These are phyloP conservation scores for Strigamia maritima DNA, from an alignment of 2,888 invertebrate species.

Conservation along the genomic window DNA sequence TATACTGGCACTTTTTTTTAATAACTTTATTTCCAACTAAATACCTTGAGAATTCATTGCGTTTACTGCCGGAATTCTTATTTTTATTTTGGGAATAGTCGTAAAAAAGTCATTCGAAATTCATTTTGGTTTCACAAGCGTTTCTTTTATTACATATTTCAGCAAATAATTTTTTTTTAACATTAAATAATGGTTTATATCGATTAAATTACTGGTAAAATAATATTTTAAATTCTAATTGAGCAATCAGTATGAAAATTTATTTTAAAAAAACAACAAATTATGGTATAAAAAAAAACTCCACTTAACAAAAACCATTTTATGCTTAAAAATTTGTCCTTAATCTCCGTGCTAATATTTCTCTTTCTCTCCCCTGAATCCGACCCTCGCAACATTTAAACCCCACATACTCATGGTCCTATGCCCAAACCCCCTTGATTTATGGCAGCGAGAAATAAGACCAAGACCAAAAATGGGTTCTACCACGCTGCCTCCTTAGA, in stretches of 20 bases:
- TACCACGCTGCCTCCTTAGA: slow-evolving; percentile 16
- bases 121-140: too few species aligned
- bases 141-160: too few species aligned
- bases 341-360: not conserved
- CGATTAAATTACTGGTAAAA: too few species aligned
- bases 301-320: too few species aligned
- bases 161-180: too few species aligned
- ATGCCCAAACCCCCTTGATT: not conserved
- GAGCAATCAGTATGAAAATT: too few species aligned
- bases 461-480: slow-evolving; percentile 2
- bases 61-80: not conserved
- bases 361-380: not conserved
- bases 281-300: too few species aligned
- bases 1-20: not conserved
- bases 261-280: too few species aligned
- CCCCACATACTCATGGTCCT: not conserved
- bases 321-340: too few species aligned
- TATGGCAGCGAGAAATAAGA: slow-evolving; percentile 17
- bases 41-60: not conserved
- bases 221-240: too few species aligned
- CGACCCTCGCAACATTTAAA: not conserved
- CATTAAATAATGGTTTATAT: too few species aligned
- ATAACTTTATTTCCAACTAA: not conserved
- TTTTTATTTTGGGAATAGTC: not conserved
- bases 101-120: too few species aligned